Percentiles rank a stretch among this genome's conserved stretches.
phyloP scores from a whole-genome alignment of 2,888 invertebrate species.

The Caenorhabditis panamensis region DNA sequence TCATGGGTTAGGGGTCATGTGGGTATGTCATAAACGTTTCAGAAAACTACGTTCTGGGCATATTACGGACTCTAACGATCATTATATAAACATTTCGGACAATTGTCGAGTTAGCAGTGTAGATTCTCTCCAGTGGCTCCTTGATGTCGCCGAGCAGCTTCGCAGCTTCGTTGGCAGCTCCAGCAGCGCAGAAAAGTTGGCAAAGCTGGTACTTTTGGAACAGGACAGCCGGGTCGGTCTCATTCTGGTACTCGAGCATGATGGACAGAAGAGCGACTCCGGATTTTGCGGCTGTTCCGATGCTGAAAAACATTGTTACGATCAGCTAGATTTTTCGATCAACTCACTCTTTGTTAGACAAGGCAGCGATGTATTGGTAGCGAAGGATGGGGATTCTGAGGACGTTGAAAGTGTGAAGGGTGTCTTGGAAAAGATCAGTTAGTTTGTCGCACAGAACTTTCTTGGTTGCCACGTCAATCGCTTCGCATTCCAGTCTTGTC shows the following conservation, averaged over 20 bases:
- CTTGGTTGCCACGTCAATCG: background rate
- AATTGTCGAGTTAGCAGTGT: slow-evolving; percentile 12
- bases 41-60: background rate
- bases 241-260: slow-evolving; percentile 40
- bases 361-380: slow-evolving; percentile 20
- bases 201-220: slow-evolving; percentile 42
- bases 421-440: slow-evolving; percentile 25
- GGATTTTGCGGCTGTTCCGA: slow-evolving; percentile 9
- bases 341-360: slow-evolving; percentile 31
- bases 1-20: slow-evolving; percentile 2
- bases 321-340: background rate
- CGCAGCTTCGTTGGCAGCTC: slow-evolving; percentile 15
- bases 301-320: slow-evolving; percentile 21
- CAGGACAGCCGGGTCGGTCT: slow-evolving; percentile 36
- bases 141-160: slow-evolving; percentile 35
- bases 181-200: slow-evolving; percentile 27
- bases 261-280: slow-evolving; percentile 38
- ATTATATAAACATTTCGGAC: slow-evolving; percentile 16
- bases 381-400: slow-evolving; percentile 45
- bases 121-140: slow-evolving; percentile 30
- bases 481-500: slow-evolving; percentile 5
- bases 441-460: slow-evolving; percentile 35
- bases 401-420: slow-evolving; percentile 43
- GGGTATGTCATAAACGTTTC: background rate
- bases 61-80: slow-evolving; percentile 18